These are phyloP conservation scores for Amyelois transitella DNA, from an alignment of 1,140 invertebrate species.

Conservation along the genomic window DNA sequence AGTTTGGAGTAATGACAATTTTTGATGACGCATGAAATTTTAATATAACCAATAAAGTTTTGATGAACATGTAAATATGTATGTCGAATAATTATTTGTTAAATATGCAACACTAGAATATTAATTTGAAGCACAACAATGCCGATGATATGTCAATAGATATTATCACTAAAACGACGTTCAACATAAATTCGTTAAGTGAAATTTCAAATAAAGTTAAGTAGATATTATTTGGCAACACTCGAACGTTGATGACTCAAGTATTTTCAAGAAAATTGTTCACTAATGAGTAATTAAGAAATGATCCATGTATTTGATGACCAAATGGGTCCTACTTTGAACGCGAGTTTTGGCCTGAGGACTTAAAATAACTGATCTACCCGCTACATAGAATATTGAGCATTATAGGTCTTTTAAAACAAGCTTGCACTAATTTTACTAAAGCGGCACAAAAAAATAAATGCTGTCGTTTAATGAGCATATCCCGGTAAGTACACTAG, in stretches of 20 bases:
- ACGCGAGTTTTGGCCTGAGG: constrained; percentile 26
- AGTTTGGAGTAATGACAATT: constrained; percentile 4
- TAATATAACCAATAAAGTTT: background rate
- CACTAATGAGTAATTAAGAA: constrained; percentile 28
- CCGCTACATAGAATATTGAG: constrained; percentile 45
- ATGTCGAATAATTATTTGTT: constrained; percentile 38
- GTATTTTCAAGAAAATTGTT: constrained; percentile 10
- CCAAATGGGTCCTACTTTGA: background rate
- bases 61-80: constrained; percentile 16
- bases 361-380: constrained; percentile 20
- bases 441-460: constrained; percentile 24
- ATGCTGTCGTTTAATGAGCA: constrained; percentile 15
- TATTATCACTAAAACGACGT: constrained; percentile 30
- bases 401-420: constrained; percentile 43
- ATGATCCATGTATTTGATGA: constrained; percentile 20
- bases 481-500: constrained; percentile 22
- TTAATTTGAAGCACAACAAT: constrained; percentile 60
- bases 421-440: constrained; percentile 22
- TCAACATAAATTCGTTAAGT: constrained; percentile 9
- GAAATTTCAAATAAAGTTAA: background rate
- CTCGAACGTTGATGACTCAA: background rate
- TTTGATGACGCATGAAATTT: background rate
- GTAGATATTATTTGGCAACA: background rate
- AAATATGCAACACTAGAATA: constrained; percentile 41
- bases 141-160: constrained; percentile 61